Percentiles rank a stretch among this genome's conserved stretches.
These are phyloP conservation scores for Sorex maritimensis DNA, from an alignment of 2,797 vertebrate genomes.

Conservation along the genomic window DNA sequence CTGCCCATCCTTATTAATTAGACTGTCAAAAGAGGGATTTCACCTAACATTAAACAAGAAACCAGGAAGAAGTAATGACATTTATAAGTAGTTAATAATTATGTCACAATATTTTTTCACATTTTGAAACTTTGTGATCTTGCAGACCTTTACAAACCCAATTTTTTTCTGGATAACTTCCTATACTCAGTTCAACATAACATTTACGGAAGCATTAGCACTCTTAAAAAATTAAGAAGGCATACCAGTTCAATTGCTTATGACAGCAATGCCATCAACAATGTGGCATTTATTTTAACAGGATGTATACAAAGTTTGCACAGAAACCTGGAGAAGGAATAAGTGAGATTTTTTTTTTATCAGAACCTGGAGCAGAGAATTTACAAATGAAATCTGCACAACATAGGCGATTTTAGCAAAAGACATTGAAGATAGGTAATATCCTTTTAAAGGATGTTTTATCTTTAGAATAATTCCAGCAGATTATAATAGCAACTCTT, in stretches of 20 bases:
- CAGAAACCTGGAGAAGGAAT: not conserved
- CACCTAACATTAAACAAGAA: conserved; percentile 52
- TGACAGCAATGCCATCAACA: not conserved
- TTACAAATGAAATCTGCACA: not conserved
- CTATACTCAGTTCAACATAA: not conserved
- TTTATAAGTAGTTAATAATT: not conserved
- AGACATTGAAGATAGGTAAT: conserved; percentile 21
- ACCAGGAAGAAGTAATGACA: not conserved
- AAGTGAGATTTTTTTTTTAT: too few species aligned
- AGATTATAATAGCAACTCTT: not conserved
- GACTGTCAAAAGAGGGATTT: not conserved
- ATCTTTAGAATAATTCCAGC: not conserved
- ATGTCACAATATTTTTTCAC: conserved; percentile 14
- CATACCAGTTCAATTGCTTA: too few species aligned
- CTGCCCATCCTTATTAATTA: not conserved
- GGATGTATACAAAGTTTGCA: not conserved
- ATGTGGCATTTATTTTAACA: accelerated
- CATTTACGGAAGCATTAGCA: not conserved
- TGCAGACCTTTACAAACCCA: not conserved
- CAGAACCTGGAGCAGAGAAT: not conserved
- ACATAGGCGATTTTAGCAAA: not conserved
- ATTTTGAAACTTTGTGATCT: conserved; percentile 22
- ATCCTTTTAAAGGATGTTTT: not conserved
- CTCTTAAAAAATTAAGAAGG: too few species aligned
- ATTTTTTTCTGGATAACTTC: not conserved